These are phyloP conservation scores for Heteromormyrus szaboi DNA, from an alignment of 2,797 vertebrate genomes.

Conservation along the genomic window DNA sequence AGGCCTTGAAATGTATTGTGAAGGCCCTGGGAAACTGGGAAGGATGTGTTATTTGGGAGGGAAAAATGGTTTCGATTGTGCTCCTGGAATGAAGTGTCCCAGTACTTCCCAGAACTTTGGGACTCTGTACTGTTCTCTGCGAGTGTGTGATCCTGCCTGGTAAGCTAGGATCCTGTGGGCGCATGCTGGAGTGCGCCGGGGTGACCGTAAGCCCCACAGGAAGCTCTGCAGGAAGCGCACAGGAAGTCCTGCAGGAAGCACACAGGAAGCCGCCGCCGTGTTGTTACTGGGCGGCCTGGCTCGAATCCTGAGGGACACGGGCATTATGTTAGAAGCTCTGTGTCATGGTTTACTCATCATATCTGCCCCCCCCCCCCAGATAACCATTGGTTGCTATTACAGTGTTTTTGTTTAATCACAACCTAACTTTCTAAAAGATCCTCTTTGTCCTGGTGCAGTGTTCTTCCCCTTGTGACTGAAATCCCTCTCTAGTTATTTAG, in stretches of 20 bases:
- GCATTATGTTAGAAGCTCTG: neutral
- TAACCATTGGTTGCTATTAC: neutral
- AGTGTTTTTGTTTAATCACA: neutral
- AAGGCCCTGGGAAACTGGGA: conserved; percentile 29
- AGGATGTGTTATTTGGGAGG: conserved; percentile 51
- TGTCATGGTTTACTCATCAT: neutral
- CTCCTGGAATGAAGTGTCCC: conserved; percentile 38
- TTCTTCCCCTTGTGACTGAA: neutral
- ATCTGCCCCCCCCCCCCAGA: neutral
- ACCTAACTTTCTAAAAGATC: neutral
- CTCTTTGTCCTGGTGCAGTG: neutral
- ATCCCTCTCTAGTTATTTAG: neutral
- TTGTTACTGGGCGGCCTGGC: conserved; percentile 50
- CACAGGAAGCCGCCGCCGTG: conserved; percentile 54
- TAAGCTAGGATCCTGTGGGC: conserved; percentile 45
- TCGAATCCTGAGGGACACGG: conserved; percentile 38
- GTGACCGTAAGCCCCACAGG: conserved; percentile 59
- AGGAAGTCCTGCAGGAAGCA: conserved; percentile 63
- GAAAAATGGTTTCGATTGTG: conserved; percentile 19
- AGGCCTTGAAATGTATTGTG: conserved; percentile 35
- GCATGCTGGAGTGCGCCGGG: conserved; percentile 43
- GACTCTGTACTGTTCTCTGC: conserved; percentile 24
- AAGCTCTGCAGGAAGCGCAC: conserved; percentile 58
- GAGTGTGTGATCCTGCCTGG: conserved; percentile 48
- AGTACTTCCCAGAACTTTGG: conserved; percentile 22